phyloP scores from a whole-genome alignment of 2,888 invertebrate genomes.

The Agrochola lychnidis region DNA sequence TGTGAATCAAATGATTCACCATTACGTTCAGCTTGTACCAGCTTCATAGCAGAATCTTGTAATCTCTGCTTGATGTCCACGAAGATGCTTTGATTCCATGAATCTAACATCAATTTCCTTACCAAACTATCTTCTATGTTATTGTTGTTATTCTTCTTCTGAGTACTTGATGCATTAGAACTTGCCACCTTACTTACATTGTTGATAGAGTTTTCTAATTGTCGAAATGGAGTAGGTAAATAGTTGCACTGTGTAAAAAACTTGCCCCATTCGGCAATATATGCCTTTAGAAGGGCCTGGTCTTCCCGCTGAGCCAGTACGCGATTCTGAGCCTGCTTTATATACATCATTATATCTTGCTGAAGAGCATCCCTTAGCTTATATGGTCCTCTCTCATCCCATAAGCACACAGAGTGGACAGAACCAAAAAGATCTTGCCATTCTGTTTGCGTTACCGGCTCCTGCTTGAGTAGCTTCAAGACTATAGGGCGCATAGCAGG shows the following conservation, averaged over 20 bases:
- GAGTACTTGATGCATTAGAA: slow-evolving; percentile 83
- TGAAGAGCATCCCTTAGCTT: slow-evolving; percentile 97
- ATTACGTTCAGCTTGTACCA: slow-evolving; percentile 98
- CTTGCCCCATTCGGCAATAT: slow-evolving; percentile 99
- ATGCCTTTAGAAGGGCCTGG: slow-evolving; percentile 98
- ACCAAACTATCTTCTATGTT: slow-evolving; percentile 97
- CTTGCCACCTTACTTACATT: slow-evolving; percentile 85
- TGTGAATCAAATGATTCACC: slow-evolving; percentile 99
- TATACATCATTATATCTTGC: slow-evolving; percentile 98
- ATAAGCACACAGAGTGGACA: slow-evolving; percentile 98
- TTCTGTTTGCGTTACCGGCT: slow-evolving; percentile 97
- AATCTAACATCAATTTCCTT: slow-evolving; percentile 98
- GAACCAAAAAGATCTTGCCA: slow-evolving; percentile 99
- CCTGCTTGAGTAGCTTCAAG: slow-evolving; percentile 97
- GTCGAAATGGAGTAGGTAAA: slow-evolving; percentile 98
- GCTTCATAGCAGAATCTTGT: slow-evolving; percentile 99
- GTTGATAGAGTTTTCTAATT: slow-evolving; percentile 96
- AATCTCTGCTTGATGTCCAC: slow-evolving; percentile 97
- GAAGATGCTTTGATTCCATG: slow-evolving; percentile 99
- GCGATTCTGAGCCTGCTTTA: slow-evolving; percentile 97
- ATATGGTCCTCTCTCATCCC: slow-evolving; percentile 98
- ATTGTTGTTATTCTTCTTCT: slow-evolving; percentile 89
- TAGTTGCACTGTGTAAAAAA: slow-evolving; percentile 99
- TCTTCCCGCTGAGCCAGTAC: slow-evolving; percentile 98
- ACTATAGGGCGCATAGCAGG: slow-evolving; percentile 98